Evolutionary conservation across 1,140 invertebrate species (phyloP).

Genomic region (Pogonomyrmex californicus): DNA sequence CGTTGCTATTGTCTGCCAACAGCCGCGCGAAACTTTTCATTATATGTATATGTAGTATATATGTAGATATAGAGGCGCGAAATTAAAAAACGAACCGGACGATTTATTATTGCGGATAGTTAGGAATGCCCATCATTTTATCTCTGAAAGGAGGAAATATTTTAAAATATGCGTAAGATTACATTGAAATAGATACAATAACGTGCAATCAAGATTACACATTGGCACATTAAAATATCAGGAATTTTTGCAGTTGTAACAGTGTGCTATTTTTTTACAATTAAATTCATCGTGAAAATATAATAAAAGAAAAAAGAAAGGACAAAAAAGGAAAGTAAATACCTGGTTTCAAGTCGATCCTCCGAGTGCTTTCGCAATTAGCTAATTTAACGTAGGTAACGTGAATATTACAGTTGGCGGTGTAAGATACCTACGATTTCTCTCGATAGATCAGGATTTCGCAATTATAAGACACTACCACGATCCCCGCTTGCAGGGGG

Average conservation of each 20-base stretch:
- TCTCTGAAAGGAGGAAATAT: background rate
- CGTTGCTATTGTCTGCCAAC: constrained; percentile 33
- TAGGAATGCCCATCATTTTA: background rate
- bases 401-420: background rate
- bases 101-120: constrained; percentile 14
- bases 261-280: background rate
- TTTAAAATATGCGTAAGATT: background rate
- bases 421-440: constrained; percentile 3
- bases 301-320: no score
- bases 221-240: background rate
- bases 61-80: background rate
- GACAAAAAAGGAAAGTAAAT: background rate
- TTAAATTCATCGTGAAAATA: background rate
- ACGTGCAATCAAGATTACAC: background rate
- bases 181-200: background rate
- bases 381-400: constrained; percentile 14
- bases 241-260: background rate
- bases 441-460: constrained; percentile 56
- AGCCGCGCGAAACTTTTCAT: constrained; percentile 49
- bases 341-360: background rate
- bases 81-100: constrained; percentile 18
- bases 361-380: background rate
- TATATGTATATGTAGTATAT: constrained; percentile 37
- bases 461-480: constrained; percentile 54
- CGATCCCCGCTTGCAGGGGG: constrained; percentile 29